Base-by-base conservation (phyloP, 2,113 vertebrate genomes). In the Acrocephalus arundinaceus region DNA sequence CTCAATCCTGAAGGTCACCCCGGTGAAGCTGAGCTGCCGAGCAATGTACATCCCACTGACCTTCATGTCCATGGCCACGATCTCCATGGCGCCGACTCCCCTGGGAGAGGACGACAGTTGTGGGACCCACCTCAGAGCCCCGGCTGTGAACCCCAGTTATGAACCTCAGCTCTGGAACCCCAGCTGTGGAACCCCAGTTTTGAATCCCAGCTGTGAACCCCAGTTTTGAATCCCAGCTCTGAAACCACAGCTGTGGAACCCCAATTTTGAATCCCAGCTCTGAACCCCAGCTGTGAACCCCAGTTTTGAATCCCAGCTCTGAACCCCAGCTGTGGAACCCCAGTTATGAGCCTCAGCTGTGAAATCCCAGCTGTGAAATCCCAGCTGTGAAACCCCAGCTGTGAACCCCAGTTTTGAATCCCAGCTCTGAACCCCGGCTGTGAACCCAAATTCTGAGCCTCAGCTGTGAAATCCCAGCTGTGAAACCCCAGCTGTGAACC, bases 31-130 rank as follows among this genome's bases (percentile, higher is more conserved):
- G 95, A 99, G 99, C 98, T 99, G 99, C 94, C 99, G 98, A 13
- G 99, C 99, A 8, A 99, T 99, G 98, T 99, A 99, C 99, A 99
- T 99, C 74, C 99, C 99, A 13, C 99, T 99, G 95, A 99, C 99
- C 95, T 99, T 99, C 99, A 99, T 99, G 96, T 99, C 99, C 99
- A 99, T 99, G 41, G 99, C 99, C 82, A 99, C 99, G 2, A 99
- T 99, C 97, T 99, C 99, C 99, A 99, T 99, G 7, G 99, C 99
- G 0, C 99, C 99, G 4, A 99, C 99, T 7, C 99, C 99, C 98
- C 99, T 99, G 89, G 10, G 25, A 67, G 27, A 70, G 41, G 37
- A 80, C 1, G 1, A 27, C 14, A 80, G 14, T 13, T 11, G 45
- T 90, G 85, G 84, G 25, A 75, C 12, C 12, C 39, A 48, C 46